phyloP scores from a whole-genome alignment of 1,140 invertebrate species.

The Drosophila ercepeae region DNA sequence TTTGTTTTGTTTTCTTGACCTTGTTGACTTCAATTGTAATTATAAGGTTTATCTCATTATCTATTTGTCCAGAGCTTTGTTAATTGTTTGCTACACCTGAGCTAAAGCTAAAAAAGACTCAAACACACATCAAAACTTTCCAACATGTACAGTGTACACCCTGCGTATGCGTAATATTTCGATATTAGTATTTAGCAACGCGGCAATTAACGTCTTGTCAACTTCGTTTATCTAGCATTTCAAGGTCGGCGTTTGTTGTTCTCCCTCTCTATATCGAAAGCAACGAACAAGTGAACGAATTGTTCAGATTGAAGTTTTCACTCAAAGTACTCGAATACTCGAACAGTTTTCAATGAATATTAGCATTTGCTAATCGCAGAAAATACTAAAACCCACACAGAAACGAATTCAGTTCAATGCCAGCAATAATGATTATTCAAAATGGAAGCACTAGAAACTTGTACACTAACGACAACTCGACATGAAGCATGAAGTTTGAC shows the following conservation, averaged over 20 bases:
- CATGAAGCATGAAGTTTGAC: slow-evolving; percentile 44
- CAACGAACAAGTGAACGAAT: not conserved
- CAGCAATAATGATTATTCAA: slow-evolving; percentile 62
- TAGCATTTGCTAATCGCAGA: slow-evolving; percentile 37
- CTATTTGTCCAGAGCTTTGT: slow-evolving; percentile 40
- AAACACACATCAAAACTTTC: not conserved
- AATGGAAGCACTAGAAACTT: slow-evolving; percentile 39
- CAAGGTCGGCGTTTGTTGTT: slow-evolving; percentile 36
- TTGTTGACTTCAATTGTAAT: slow-evolving; percentile 43
- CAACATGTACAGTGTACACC: slow-evolving; percentile 11
- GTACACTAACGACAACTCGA: slow-evolving; percentile 45
- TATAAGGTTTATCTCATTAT: slow-evolving; percentile 51
- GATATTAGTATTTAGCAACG: slow-evolving; percentile 36
- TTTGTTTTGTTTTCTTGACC: slow-evolving; percentile 37
- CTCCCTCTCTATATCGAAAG: slow-evolving; percentile 18
- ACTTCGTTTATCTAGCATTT: slow-evolving; percentile 49
- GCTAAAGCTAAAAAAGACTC: not conserved
- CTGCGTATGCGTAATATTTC: slow-evolving; percentile 62
- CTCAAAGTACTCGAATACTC: no score
- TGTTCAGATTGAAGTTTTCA: slow-evolving; percentile 1
- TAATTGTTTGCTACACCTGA: slow-evolving; percentile 27
- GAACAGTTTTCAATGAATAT: slow-evolving; percentile 38
- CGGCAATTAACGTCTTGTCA: slow-evolving; percentile 57
- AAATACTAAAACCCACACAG: slow-evolving; percentile 21
- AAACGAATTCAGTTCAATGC: slow-evolving; percentile 67